Evolutionary conservation across 2,888 invertebrate species (phyloP), one percentile per base, ranked within the genome.

Genomic region (Lasioglossum pauxillum): DNA sequence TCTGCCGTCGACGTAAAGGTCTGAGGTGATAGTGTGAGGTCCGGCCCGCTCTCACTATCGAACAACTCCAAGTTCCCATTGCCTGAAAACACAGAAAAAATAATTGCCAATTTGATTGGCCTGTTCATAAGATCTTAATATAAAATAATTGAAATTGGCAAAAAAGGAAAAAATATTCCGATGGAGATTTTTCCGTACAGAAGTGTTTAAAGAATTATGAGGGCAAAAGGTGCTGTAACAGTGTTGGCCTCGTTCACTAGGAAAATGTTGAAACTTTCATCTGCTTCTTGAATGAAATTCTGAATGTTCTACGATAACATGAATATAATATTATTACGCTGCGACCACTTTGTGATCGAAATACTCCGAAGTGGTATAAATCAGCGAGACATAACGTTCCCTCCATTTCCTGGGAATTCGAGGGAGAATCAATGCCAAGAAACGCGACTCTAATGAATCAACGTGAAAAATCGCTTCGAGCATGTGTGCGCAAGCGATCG

Each of bases 1-100:
- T 96, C 96, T 88, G 96, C 96, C 92, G 96, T 96, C 93, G 96
- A 96, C 92, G 96, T 96, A 94, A 96, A 96, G 84, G 96, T 96
- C 95, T 96, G 96, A 89, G 96, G 96, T 87, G 96, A 96, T 93
- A 96, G 94, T 90, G 96, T 96, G 92, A 96, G 95, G 94, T 96
- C 96, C 90, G 96, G 96, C 86, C 96, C 96, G 92, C 96, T 96
- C 91, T 95, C 96, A 90, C 96, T 96, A 95, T 96, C 96, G 95
- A 96, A 96, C 93, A 96, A 95, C 94, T 96, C 96, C 94, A 96
- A 96, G 93, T 94, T 95, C 85, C 95, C 94, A 91, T 93, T 95
- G 89, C 95, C 95, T 95, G 92, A 19, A 93, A 93, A 64, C 44
- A 16, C 7, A 64, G 16, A 19, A 8, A 31, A 31, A 31, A 31